phyloP scores from a whole-genome alignment of 2,113 vertebrate genomes.

The Antigone vipio region DNA sequence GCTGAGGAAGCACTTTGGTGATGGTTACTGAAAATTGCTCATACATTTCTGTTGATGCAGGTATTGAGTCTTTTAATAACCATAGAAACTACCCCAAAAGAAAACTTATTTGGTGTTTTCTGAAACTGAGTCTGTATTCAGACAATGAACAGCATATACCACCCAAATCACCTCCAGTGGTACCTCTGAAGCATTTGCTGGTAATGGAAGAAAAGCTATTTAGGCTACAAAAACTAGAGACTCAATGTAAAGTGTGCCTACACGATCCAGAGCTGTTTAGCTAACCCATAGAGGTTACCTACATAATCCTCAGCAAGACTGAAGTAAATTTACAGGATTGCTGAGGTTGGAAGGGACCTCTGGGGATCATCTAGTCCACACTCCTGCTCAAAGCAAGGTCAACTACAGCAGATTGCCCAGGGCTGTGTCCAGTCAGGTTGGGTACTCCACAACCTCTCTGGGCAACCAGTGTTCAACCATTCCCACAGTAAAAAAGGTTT shows the following conservation, averaged over 20 bases:
- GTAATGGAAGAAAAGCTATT: neutral
- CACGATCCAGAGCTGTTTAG: neutral
- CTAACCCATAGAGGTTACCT: neutral
- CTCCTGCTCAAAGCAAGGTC: neutral
- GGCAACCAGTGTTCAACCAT: neutral
- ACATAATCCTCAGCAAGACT: neutral
- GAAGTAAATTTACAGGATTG: neutral
- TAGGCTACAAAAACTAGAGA: neutral
- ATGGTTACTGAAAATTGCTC: neutral
- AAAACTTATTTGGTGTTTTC: neutral
- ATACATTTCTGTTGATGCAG: neutral
- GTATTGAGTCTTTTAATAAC: neutral
- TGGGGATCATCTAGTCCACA: neutral
- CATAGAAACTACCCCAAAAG: neutral
- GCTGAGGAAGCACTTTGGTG: neutral
- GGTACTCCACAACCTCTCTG: neutral
- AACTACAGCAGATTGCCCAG: neutral
- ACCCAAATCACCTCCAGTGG: neutral
- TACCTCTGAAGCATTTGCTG: neutral
- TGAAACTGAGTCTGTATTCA: neutral
- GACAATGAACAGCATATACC: neutral
- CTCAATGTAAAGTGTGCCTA: neutral
- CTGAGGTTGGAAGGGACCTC: neutral
- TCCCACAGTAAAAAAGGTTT: neutral
- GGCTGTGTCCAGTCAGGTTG: neutral